phyloP scores from a whole-genome alignment of 2,113 vertebrate genomes.

The Lepisosteus oculatus region DNA sequence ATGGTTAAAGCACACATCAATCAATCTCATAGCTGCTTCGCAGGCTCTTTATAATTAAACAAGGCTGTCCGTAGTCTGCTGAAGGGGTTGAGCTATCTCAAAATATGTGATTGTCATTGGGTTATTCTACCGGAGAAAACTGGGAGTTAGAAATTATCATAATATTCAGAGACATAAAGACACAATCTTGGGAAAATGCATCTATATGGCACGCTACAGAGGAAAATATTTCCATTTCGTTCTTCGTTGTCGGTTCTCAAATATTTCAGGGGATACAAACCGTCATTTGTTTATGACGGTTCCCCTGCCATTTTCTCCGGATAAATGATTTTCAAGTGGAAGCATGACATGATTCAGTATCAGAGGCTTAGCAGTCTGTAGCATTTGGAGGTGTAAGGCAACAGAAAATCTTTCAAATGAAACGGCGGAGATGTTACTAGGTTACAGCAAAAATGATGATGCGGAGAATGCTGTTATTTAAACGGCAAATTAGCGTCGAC shows the following conservation, averaged over 20 bases:
- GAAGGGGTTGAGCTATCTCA: constrained; percentile 25
- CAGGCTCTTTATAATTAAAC: constrained; percentile 28
- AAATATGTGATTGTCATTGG: not conserved
- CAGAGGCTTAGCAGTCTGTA: not conserved
- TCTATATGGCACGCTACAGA: too few species aligned
- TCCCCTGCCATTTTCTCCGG: constrained; percentile 3
- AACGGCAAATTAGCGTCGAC: too few species aligned
- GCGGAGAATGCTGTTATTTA: too few species aligned
- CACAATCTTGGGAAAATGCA: too few species aligned
- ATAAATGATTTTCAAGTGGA: constrained; percentile 4
- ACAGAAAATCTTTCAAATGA: too few species aligned
- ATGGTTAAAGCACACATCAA: constrained; percentile 62
- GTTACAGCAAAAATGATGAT: too few species aligned
- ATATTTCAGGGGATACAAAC: constrained; percentile 20
- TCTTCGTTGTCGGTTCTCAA: not conserved
- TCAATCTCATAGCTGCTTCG: constrained; percentile 45
- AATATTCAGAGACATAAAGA: constrained; percentile 23
- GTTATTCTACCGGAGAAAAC: constrained; percentile 12
- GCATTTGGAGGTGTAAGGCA: too few species aligned
- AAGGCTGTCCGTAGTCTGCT: constrained; percentile 42
- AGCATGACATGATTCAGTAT: not conserved
- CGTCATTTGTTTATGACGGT: constrained; percentile 19
- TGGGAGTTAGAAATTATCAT: constrained; percentile 20
- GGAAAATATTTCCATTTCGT: not conserved
- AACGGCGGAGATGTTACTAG: too few species aligned